Evolutionary conservation across 64 coral and sea anemone genomes (phyloP), one percentile per base, ranked within the genome.

Genomic region (Catalaphyllia jardinei): DNA sequence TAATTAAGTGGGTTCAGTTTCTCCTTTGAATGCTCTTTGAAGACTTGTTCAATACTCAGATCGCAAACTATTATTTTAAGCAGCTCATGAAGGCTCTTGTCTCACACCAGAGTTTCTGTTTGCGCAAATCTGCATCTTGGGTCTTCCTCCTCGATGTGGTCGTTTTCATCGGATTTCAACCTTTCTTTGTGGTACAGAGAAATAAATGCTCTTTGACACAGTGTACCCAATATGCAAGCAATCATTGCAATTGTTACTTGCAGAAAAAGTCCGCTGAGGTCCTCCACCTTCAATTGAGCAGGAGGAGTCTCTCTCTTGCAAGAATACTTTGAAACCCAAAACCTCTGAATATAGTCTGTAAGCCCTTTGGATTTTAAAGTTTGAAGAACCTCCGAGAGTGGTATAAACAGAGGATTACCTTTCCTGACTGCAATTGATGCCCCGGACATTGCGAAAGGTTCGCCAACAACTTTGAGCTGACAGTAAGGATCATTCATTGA

Each of bases 211-310:
- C 86, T 89, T 24, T 93, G 91, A 20, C 86, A 62, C 72, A 96
- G 5, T 0, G 87, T 93, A 4, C 91, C 87, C 3, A 89, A 39
- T 52, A 88, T 90, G 39, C 94, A 96, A 4, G 87, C 94, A 39
- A 96, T 67, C 2, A 96, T 89, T 15, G 91, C 94, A 14, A 96
- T 93, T 5, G 94, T 82, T 55, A 96, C 57, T 76, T 97, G 91
- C 10, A 97, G 33, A 83, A 97, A 97, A 18, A 97, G 55, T 33
- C 95, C 95, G 91, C 95, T 97, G 4, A 97, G 62, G 52, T 97
- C 95, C 6, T 79, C 60, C 49, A 97, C 49, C n/a, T 86, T 87
- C 14, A 97, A 82, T 20, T 93, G 95, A 61, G 83, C 24, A 50
- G 95, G 91, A 16, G 95, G 95, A 52, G 73, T 71, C 28, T 91